These are phyloP conservation scores for Tinea trinotella DNA, from an alignment of 2,888 invertebrate genomes.

Conservation along the genomic window DNA sequence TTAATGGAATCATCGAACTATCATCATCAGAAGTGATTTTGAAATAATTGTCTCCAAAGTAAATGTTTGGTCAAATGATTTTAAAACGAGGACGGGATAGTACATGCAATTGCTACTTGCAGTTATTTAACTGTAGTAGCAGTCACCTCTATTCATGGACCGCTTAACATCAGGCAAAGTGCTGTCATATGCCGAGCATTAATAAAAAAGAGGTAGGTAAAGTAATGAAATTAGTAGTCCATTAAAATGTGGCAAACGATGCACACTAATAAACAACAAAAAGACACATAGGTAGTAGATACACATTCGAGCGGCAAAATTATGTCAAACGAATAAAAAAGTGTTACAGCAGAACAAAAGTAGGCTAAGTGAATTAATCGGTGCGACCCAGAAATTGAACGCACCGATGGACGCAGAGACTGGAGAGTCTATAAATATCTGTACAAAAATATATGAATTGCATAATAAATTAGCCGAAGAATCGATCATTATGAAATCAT, in stretches of 20 bases:
- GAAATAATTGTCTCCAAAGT: not conserved
- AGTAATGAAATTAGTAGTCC: no score
- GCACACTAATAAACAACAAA: slow-evolving; percentile 12
- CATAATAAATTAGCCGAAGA: no score
- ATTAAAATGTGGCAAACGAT: no score
- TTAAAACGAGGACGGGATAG: not conserved
- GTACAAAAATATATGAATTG: not conserved
- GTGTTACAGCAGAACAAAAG: slow-evolving; percentile 63
- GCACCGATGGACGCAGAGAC: slow-evolving; percentile 35
- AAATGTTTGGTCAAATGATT: not conserved
- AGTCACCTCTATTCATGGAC: no score
- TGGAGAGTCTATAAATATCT: slow-evolving; percentile 20
- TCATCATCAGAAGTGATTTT: not conserved
- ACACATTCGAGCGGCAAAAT: slow-evolving; percentile 45
- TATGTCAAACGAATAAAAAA: slow-evolving; percentile 56
- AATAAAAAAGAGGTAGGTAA: no score
- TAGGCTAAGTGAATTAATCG: slow-evolving; percentile 66
- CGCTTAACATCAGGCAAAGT: no score
- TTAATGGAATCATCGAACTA: slow-evolving; percentile 2
- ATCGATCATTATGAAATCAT: no score
- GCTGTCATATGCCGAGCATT: no score
- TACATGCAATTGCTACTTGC: not conserved
- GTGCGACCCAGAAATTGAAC: slow-evolving; percentile 60
- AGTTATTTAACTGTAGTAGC: no score
- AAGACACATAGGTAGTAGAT: slow-evolving; percentile 26